Percentiles rank a stretch among this genome's conserved stretches.
These are phyloP conservation scores for Sebastes kiyomatsui DNA, from an alignment of 2,797 vertebrate species.

Conservation along the genomic window DNA sequence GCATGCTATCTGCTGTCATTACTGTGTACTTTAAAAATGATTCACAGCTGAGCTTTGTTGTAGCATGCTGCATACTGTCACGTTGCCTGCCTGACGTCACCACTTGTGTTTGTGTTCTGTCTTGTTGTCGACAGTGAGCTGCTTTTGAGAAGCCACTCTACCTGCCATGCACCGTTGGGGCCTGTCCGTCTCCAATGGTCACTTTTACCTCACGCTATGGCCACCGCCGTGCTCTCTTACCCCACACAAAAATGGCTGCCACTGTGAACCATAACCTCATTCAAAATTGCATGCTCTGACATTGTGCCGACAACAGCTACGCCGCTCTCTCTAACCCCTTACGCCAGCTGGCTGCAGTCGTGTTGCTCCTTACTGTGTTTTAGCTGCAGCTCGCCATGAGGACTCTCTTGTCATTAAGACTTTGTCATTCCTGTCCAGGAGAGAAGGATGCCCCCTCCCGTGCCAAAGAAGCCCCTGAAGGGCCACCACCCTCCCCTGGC, in stretches of 20 bases:
- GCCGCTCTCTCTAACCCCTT: slow-evolving; percentile 48
- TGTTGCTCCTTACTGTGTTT: slow-evolving; percentile 51
- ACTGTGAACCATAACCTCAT: slow-evolving; percentile 68
- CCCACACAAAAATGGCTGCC: slow-evolving; percentile 67
- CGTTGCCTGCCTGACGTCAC: slow-evolving; percentile 70
- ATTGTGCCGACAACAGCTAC: slow-evolving; percentile 23
- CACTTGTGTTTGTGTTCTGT: slow-evolving; percentile 70
- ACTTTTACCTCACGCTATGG: slow-evolving; percentile 68
- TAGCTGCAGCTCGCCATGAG: slow-evolving; percentile 45
- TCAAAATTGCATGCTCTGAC: slow-evolving; percentile 69
- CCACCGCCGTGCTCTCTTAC: slow-evolving; percentile 62
- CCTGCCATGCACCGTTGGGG: slow-evolving; percentile 78
- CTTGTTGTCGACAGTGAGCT: slow-evolving; percentile 82
- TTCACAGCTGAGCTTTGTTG: slow-evolving; percentile 33
- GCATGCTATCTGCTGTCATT: slow-evolving; percentile 60
- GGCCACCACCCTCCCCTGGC: slow-evolving; percentile 93
- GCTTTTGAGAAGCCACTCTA: slow-evolving; percentile 76
- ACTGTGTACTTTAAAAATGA: slow-evolving; percentile 13
- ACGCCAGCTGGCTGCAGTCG: slow-evolving; percentile 43
- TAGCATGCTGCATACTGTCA: slow-evolving; percentile 56
- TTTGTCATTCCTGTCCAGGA: slow-evolving; percentile 92
- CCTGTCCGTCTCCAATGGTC: slow-evolving; percentile 67
- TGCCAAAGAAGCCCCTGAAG: slow-evolving; percentile 98
- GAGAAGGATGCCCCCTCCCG: slow-evolving; percentile 95
- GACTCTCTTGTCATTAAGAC: slow-evolving; percentile 60